Conservation (phyloP, 2,797 vertebrate genomes). For the Alosa sapidissima region DNA sequence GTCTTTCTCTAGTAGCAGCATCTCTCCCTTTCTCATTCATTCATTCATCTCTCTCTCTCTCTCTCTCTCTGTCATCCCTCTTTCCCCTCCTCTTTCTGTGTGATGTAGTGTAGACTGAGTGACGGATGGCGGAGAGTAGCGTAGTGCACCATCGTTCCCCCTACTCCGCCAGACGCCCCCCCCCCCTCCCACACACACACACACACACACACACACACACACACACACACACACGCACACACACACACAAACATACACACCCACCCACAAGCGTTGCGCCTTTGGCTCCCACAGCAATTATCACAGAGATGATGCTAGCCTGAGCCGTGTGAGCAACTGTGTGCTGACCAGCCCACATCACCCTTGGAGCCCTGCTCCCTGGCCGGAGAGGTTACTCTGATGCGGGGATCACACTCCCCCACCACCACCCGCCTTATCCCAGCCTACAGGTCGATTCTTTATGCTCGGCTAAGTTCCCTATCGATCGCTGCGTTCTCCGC, state of each 20-base stretch:
- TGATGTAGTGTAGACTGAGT: not conserved
- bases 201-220: not conserved
- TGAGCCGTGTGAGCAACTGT: not conserved
- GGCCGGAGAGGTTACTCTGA: not conserved
- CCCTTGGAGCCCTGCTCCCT: not conserved
- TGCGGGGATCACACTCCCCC: not conserved
- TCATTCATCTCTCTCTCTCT: not conserved
- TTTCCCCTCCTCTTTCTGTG: not conserved
- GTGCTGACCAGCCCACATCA: not conserved
- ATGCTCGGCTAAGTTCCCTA: not conserved
- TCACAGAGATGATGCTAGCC: not conserved
- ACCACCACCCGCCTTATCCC: not conserved
- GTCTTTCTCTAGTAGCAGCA: not conserved
- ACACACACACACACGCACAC: slow-evolving; percentile 10
- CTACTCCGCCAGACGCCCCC: not conserved
- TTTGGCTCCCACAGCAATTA: slow-evolving; percentile 8
- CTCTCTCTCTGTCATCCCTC: not conserved
- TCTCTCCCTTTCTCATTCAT: not conserved
- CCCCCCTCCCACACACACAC: not conserved
- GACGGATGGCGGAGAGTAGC: not conserved
- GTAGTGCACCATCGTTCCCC: not conserved
- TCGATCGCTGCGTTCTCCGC: not conserved
- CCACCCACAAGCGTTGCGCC: not conserved
- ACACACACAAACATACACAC: slow-evolving; percentile 4
- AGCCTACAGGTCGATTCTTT: not conserved